Conservation (phyloP, 2,797 vertebrate genomes). For the Pitangus sulphuratus region DNA sequence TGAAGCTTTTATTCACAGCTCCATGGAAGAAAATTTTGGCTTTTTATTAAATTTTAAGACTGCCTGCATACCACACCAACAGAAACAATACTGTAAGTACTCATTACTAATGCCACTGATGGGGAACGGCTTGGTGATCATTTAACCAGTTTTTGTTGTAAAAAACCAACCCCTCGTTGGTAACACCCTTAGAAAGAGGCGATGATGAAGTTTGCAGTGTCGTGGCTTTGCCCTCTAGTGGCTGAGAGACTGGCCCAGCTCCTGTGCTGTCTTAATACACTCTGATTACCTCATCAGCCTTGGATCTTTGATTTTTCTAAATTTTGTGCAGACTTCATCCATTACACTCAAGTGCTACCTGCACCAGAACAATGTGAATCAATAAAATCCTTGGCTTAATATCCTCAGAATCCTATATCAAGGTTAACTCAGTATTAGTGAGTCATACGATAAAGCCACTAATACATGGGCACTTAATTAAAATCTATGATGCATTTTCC, state of each 20-base stretch:
- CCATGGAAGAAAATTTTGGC: not conserved
- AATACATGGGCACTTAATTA: conserved; percentile 44
- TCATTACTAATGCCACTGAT: not conserved
- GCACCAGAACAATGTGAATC: conserved; percentile 20
- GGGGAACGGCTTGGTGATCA: not conserved
- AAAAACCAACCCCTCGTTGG: not conserved
- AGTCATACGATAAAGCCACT: conserved; percentile 41
- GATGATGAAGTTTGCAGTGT: not conserved
- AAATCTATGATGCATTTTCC: conserved; percentile 33
- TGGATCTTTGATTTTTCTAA: conserved; percentile 16
- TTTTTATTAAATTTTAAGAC: not conserved
- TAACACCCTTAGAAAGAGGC: not conserved
- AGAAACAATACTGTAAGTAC: not conserved
- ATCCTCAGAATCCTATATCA: conserved; percentile 25
- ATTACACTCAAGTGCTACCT: conserved; percentile 1
- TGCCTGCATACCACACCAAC: not conserved
- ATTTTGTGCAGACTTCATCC: not conserved
- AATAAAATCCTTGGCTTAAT: conserved; percentile 39
- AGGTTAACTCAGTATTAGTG: conserved; percentile 42
- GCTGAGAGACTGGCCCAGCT: not conserved
- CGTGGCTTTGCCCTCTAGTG: conserved; percentile 42
- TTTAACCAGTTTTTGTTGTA: not conserved
- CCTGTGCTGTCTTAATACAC: not conserved
- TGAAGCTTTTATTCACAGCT: not conserved
- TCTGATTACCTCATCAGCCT: not conserved